Base-by-base conservation (phyloP, 2,113 vertebrate species). In the Pachyramphus minor region DNA sequence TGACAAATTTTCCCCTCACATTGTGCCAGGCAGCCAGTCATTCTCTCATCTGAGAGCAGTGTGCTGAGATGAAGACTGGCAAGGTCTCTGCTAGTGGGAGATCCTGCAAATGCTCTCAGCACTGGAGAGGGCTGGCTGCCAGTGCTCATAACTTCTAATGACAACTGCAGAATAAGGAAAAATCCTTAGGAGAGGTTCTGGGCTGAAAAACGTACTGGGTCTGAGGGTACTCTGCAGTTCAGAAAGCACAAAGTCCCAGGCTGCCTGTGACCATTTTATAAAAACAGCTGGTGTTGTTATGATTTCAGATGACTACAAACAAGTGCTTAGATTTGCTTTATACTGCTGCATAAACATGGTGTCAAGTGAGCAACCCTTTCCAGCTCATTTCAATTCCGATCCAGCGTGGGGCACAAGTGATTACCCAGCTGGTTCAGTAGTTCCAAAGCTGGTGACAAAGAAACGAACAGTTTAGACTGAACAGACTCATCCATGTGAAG, bases 241-340 rank as follows among this genome's bases (percentile, higher is more conserved):
- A 67, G 58, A 72, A 68, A 74, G 21, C 59, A 90, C 24, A 11
- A 25, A 47, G 52, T 35, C 78, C 42, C n/a, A 74, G 39, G 69
- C 19, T 37, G 52, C 1, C 0, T 0, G 0, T 37, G 39, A 63
- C 35, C 2, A 10, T 25, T 67, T 25, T 13, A 64, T 28, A 66
- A 77, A 92, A 90, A 15, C 6, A 58, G 39, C 33, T n/a, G 77
- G 28, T 28, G 49, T 23, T 59, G 58, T 72, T 49, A 21, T 41
- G 0, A 47, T 31, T 71, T 62, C 59, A 60, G 55, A 58, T 87
- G 71, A 75, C 44, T 95, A 84, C 33, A 84, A 82, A 83, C 45
- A 84, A 91, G 49, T 30, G 55, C 80, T 89, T 49, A 64, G 22
- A 49, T 68, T 56, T 87, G 37, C 62, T 93, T 87, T 76, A 20